These are phyloP conservation scores for Machaerirhynchus nigripectus DNA, from an alignment of 2,113 vertebrate species.

Conservation along the genomic window DNA sequence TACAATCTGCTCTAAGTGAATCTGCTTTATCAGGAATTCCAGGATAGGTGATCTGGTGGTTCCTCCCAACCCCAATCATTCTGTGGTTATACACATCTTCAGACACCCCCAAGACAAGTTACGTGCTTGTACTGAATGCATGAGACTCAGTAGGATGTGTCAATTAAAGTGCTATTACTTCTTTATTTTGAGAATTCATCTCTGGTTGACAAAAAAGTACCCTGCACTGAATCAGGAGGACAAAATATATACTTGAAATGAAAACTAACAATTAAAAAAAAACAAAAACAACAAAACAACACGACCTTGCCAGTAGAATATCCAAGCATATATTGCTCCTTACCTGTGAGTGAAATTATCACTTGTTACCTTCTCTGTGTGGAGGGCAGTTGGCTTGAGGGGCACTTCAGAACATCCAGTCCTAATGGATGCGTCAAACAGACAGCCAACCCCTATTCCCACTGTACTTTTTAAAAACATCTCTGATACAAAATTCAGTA, in stretches of 20 bases:
- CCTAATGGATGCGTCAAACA: neutral
- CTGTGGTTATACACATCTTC: neutral
- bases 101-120: neutral
- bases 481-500: neutral
- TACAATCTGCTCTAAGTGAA: neutral
- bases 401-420: neutral
- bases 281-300: neutral
- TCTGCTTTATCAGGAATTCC: neutral
- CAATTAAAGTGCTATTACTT: neutral
- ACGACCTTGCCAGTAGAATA: neutral
- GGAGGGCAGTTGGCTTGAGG: neutral
- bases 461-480: neutral
- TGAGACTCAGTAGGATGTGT: neutral
- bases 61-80: neutral
- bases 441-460: neutral
- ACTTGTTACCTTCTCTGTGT: neutral
- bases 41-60: fast-evolving
- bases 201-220: neutral
- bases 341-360: neutral
- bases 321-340: neutral
- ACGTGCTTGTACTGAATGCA: neutral
- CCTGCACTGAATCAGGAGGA: neutral
- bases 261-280: neutral
- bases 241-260: neutral
- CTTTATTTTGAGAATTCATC: neutral